Percentiles rank a stretch among this genome's conserved stretches.
Conservation (phyloP, 2,797 vertebrate genomes). For the Micrastur ruficollis region DNA sequence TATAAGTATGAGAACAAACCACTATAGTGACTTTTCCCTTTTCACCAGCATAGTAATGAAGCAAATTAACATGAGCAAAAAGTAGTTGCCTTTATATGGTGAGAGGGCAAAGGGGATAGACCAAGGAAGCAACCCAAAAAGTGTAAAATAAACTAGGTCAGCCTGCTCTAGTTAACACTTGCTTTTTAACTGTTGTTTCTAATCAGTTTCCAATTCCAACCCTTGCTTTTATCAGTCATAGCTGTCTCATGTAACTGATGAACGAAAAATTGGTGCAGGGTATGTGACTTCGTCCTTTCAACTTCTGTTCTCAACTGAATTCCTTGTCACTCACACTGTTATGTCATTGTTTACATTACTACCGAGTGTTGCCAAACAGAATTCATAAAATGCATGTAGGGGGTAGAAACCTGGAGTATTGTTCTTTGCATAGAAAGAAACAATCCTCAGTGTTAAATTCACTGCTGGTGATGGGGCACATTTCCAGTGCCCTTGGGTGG, state of each 20-base stretch:
- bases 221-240: neutral
- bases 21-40: neutral
- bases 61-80: neutral
- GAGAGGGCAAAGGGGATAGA: neutral
- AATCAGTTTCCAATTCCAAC: neutral
- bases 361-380: neutral
- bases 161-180: neutral
- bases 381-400: neutral
- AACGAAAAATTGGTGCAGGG: neutral
- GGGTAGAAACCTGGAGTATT: neutral
- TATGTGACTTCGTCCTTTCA: neutral
- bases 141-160: neutral
- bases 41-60: neutral
- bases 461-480: neutral
- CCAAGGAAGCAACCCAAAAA: neutral
- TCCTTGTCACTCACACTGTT: neutral
- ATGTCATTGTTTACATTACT: constrained; percentile 25
- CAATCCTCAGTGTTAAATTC: neutral
- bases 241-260: neutral
- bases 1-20: neutral
- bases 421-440: neutral
- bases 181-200: neutral
- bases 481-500: neutral
- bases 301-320: neutral
- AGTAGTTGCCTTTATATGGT: neutral